Conservation (phyloP, 2,797 vertebrate genomes). For the Phataginus tricuspis region DNA sequence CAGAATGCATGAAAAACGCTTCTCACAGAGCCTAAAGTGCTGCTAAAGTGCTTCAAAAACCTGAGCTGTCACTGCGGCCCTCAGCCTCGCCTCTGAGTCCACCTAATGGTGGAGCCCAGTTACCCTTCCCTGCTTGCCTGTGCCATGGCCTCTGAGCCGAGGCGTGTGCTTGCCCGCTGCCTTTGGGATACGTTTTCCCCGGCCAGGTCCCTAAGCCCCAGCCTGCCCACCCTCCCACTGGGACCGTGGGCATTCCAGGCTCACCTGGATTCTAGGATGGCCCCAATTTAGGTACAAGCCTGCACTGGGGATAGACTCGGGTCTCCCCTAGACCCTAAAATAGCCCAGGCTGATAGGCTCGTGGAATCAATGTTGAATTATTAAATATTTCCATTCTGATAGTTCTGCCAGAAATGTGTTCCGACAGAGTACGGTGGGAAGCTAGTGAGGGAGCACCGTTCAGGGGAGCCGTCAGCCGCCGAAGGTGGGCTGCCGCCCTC, state of each 20-base stretch:
- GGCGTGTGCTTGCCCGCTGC: not conserved
- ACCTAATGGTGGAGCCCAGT: not conserved
- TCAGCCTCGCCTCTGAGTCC: not conserved
- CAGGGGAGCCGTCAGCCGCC: not conserved
- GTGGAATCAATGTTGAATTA: not conserved
- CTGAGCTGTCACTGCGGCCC: no score
- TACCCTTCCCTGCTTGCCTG: not conserved
- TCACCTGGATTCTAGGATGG: not conserved
- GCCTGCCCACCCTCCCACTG: no score
- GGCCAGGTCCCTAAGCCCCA: not conserved
- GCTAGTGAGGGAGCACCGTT: not conserved
- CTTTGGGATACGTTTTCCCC: not conserved
- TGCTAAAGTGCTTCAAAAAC: rapidly evolving
- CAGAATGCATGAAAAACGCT: not conserved
- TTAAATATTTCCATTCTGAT: not conserved
- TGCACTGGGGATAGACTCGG: not conserved
- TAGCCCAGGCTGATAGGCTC: not conserved
- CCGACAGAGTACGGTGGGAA: not conserved
- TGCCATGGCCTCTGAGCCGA: not conserved
- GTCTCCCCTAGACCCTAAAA: not conserved
- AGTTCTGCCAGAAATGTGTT: not conserved
- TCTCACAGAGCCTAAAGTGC: not conserved
- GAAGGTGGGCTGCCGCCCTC: rapidly evolving
- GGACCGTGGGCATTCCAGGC: not conserved
- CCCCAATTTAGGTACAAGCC: not conserved